These are phyloP conservation scores for Orius laevigatus DNA, from an alignment of 1,140 invertebrate genomes.

Conservation along the genomic window DNA sequence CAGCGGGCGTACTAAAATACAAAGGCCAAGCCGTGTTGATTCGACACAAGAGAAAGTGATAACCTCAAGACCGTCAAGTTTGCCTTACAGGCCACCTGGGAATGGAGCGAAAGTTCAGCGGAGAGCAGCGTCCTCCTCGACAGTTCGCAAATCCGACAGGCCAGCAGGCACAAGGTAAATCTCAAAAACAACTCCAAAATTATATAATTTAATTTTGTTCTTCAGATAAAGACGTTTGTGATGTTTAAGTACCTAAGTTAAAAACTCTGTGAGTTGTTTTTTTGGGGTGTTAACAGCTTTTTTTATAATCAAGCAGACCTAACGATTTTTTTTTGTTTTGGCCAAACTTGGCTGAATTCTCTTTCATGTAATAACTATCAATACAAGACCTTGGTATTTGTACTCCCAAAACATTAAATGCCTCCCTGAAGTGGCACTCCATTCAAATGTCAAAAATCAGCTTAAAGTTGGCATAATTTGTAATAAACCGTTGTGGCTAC, in stretches of 20 bases:
- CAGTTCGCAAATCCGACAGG: constrained; percentile 7
- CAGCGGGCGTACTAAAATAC: not conserved
- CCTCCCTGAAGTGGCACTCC: too few relatives aligned
- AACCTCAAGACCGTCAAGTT: constrained; percentile 21
- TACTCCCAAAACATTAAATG: too few relatives aligned
- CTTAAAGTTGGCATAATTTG: too few relatives aligned
- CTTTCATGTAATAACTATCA: too few relatives aligned
- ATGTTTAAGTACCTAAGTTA: not conserved
- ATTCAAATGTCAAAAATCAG: too few relatives aligned
- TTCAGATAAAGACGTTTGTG: not conserved
- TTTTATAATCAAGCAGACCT: not conserved
- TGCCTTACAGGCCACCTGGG: constrained; percentile 19
- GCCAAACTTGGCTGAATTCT: not conserved
- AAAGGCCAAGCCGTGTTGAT: constrained; percentile 40
- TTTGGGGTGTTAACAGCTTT: too few relatives aligned
- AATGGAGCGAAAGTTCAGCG: constrained; percentile 9
- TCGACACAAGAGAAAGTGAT: constrained; percentile 21
- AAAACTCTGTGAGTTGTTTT: not conserved
- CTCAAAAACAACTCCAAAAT: not conserved
- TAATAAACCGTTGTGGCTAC: too few relatives aligned
- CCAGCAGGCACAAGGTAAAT: constrained; percentile 1
- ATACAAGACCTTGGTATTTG: too few relatives aligned
- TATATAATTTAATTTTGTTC: not conserved
- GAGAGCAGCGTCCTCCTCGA: constrained; percentile 17
- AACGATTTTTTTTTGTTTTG: not conserved